Percentiles rank a stretch among this genome's conserved stretches.
Evolutionary conservation across 2,888 invertebrate species (phyloP).

Genomic region (Trimorus sp.): DNA sequence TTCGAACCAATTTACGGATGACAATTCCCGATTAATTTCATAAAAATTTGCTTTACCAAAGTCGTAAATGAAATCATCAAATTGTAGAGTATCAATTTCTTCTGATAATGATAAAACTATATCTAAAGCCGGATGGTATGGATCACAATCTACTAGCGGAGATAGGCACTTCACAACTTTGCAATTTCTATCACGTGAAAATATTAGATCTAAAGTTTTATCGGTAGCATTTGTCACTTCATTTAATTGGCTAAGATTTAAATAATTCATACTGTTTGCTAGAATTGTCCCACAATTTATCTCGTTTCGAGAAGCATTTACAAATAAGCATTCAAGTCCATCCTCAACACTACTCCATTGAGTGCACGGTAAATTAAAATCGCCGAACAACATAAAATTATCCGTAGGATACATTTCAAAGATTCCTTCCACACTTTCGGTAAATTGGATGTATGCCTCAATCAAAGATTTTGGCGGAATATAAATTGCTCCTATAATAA

Average conservation of each 20-base stretch:
- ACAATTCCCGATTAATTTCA: not conserved
- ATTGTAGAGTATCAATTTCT: not conserved
- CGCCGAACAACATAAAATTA: not conserved
- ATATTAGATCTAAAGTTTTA: not conserved
- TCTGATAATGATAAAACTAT: not conserved
- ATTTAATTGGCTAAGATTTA: not conserved
- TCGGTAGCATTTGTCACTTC: not conserved
- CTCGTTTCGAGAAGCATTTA: not conserved
- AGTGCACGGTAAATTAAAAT: not conserved
- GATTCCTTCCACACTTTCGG: not conserved
- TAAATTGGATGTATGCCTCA: not conserved
- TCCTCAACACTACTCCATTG: not conserved
- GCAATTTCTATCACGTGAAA: not conserved
- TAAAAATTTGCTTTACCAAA: not conserved
- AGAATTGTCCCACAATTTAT: not conserved
- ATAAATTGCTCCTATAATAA: not conserved
- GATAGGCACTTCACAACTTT: not conserved
- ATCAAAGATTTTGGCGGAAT: not conserved
- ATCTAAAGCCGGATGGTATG: not conserved
- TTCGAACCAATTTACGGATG: not conserved
- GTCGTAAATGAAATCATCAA: not conserved
- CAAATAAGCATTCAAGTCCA: not conserved
- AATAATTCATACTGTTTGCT: conserved; percentile 3
- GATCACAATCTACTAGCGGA: not conserved
- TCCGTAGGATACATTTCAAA: not conserved